Evolutionary conservation across 2,888 invertebrate genomes (phyloP).

Genomic region (Amiota minor): DNA sequence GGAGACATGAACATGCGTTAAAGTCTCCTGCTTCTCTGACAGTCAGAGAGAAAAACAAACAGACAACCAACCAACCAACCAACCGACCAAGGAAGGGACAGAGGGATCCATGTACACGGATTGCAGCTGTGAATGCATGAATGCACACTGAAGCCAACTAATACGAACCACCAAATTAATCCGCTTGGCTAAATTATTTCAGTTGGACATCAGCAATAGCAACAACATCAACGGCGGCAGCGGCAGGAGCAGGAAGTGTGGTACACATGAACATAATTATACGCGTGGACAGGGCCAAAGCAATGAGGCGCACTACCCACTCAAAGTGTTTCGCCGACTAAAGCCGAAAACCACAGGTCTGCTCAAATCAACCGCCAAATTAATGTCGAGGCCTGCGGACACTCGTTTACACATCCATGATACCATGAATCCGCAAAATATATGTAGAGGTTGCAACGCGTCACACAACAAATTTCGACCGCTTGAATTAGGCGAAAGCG

Average conservation of each 20-base stretch:
- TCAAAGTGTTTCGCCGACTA: conserved; percentile 4
- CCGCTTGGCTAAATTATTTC: conserved; percentile 30
- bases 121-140: conserved; percentile 10
- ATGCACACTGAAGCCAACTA: conserved; percentile 17
- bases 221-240: no score
- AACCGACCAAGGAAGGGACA: neutral
- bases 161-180: conserved; percentile 28
- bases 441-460: conserved; percentile 16
- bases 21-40: conserved; percentile 3
- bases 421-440: conserved; percentile 27
- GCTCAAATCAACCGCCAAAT: conserved; percentile 30
- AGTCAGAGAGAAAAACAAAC: neutral
- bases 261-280: conserved; percentile 24
- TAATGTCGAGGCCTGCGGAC: conserved; percentile 20
- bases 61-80: neutral
- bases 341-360: conserved; percentile 19
- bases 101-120: neutral
- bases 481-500: conserved; percentile 14
- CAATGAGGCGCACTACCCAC: conserved; percentile 15
- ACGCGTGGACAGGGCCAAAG: neutral
- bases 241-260: conserved; percentile 21
- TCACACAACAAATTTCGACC: conserved; percentile 3
- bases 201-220: neutral
- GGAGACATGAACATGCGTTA: conserved; percentile 23
- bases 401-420: conserved; percentile 22